phyloP scores from a whole-genome alignment of 2,113 vertebrate genomes.

The Toxotes chatareus region DNA sequence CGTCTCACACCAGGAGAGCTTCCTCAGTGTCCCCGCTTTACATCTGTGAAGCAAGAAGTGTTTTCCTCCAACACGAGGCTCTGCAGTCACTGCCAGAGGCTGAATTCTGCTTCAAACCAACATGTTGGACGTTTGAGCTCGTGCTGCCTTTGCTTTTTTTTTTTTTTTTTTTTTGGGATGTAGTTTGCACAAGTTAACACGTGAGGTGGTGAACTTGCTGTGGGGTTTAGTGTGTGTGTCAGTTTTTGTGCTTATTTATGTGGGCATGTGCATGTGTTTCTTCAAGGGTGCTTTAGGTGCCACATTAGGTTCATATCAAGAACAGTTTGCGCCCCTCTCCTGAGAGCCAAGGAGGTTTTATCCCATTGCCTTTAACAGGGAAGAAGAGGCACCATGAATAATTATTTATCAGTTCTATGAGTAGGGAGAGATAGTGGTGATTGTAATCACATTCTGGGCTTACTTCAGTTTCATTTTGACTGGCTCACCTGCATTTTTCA shows the following conservation, averaged over 20 bases:
- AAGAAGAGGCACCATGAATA: slow-evolving; percentile 43
- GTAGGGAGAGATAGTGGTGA: slow-evolving; percentile 8
- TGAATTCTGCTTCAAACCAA: slow-evolving; percentile 26
- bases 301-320: slow-evolving; percentile 62
- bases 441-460: slow-evolving; percentile 4
- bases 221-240: not conserved
- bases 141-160: slow-evolving; percentile 12
- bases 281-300: slow-evolving; percentile 46
- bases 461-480: not conserved
- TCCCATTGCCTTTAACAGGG: slow-evolving; percentile 43
- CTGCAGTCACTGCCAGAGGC: slow-evolving; percentile 33
- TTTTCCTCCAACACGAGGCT: slow-evolving; percentile 22
- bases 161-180: slow-evolving; percentile 19
- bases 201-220: slow-evolving; percentile 46
- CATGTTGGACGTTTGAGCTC: not conserved
- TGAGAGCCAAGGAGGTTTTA: slow-evolving; percentile 43
- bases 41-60: not conserved
- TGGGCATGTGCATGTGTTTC: slow-evolving; percentile 15
- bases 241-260: slow-evolving; percentile 5
- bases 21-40: slow-evolving; percentile 16
- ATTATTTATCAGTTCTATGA: slow-evolving; percentile 59
- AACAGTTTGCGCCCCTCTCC: slow-evolving; percentile 23
- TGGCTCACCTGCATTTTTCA: slow-evolving; percentile 6
- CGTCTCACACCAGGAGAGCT: slow-evolving; percentile 20
- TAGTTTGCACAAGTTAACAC: slow-evolving; percentile 39